phyloP scores from a whole-genome alignment of 2,113 vertebrate species.

The Gobio gobio region DNA sequence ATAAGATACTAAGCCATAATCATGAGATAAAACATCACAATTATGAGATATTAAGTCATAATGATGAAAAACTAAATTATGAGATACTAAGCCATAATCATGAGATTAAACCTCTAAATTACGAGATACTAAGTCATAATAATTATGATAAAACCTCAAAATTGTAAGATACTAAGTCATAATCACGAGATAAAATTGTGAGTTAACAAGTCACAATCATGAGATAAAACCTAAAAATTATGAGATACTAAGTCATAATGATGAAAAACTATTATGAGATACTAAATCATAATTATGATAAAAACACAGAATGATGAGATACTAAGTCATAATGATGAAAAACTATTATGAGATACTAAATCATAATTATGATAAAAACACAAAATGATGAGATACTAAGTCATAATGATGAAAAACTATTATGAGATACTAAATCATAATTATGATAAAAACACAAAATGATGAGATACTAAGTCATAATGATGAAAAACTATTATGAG shows the following conservation, averaged over 20 bases:
- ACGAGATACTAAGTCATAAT: not conserved
- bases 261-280: not conserved
- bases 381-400: not conserved
- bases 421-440: not conserved
- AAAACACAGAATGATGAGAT: not conserved
- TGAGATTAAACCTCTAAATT: not conserved
- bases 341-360: too few relatives aligned
- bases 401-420: not conserved
- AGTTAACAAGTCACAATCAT: not conserved
- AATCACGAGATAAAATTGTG: not conserved
- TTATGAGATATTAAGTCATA: too few relatives aligned
- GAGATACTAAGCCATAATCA: too few relatives aligned
- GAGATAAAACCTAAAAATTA: not conserved
- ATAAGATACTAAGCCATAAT: too few relatives aligned
- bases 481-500: too few relatives aligned
- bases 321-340: not conserved
- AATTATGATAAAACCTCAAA: not conserved
- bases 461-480: too few relatives aligned
- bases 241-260: not conserved
- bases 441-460: not conserved
- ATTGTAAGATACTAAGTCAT: not conserved
- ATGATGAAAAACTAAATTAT: too few relatives aligned
- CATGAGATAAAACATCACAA: not conserved
- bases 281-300: not conserved
- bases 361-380: not conserved